A percentile compares a stretch with the other conserved stretches of the same genome.
These are phyloP conservation scores for Fratercula arctica DNA, from an alignment of 2,797 vertebrate species.

Conservation along the genomic window DNA sequence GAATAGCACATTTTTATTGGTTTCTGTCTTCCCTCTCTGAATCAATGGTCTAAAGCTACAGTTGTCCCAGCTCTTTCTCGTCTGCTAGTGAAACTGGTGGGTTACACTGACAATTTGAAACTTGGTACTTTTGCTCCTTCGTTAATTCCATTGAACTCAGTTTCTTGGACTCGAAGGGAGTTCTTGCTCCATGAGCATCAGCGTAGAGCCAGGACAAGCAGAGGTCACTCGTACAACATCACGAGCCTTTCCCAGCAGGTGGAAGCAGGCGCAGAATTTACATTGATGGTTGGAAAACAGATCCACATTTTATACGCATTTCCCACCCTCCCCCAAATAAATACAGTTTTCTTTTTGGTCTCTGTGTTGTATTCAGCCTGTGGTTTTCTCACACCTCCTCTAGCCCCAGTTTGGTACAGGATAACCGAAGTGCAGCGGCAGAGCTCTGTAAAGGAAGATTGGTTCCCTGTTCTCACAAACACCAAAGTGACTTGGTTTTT, in stretches of 20 bases:
- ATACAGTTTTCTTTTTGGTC: background rate
- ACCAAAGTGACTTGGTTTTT: constrained; percentile 39
- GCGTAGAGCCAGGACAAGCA: background rate
- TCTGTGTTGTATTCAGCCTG: background rate
- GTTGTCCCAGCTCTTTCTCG: background rate
- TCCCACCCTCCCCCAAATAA: background rate
- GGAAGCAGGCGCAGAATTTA: background rate
- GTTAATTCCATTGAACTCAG: background rate
- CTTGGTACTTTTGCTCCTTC: background rate
- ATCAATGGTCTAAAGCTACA: background rate
- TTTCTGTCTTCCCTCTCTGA: constrained; percentile 11
- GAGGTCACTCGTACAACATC: background rate
- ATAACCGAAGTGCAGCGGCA: background rate
- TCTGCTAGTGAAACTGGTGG: background rate
- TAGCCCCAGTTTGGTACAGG: background rate
- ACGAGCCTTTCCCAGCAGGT: background rate
- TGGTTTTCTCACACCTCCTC: background rate
- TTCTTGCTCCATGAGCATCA: background rate
- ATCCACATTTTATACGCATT: background rate
- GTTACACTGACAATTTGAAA: background rate
- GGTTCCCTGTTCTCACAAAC: background rate
- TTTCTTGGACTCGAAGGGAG: background rate
- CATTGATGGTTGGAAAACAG: background rate
- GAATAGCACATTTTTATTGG: background rate
- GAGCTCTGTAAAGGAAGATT: background rate